A percentile compares a stretch with the other conserved stretches of the same genome.
Conservation (phyloP, 2,113 vertebrate species). For the Pontoporia blainvillei region DNA sequence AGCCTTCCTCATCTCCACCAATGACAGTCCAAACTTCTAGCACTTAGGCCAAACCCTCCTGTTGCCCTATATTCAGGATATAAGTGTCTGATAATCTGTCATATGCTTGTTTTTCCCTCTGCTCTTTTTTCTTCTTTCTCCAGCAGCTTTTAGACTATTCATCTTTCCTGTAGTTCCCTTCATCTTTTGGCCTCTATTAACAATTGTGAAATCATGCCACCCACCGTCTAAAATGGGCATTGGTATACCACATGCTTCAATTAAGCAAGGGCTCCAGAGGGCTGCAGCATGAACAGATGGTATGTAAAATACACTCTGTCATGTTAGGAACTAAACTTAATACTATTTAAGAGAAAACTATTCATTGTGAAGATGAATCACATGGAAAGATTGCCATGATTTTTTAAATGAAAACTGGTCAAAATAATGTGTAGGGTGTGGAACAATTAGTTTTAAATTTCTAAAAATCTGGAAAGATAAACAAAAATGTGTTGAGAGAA, state of each 20-base stretch:
- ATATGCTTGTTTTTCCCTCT: background rate
- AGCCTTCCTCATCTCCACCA: background rate
- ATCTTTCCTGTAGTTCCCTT: background rate
- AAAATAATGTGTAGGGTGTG: background rate
- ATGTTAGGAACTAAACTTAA: background rate
- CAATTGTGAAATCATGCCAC: background rate
- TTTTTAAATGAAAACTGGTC: background rate
- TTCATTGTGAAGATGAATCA: background rate
- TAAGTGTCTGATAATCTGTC: background rate
- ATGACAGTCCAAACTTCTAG: rapidly evolving
- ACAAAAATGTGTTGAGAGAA: background rate
- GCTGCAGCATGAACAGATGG: background rate
- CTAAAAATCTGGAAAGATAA: background rate
- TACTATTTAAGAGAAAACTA: background rate
- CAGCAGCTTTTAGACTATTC: background rate
- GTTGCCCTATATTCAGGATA: background rate
- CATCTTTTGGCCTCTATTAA: background rate
- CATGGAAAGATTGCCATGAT: background rate
- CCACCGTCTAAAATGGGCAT: background rate
- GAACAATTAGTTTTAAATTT: background rate
- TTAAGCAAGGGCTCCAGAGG: background rate
- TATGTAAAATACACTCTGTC: background rate
- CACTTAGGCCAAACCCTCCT: background rate
- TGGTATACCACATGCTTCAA: rapidly evolving
- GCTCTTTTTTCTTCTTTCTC: background rate